Evolutionary conservation across 2,888 invertebrate genomes (phyloP).

Genomic region (Zaprionus bogoriensis): DNA sequence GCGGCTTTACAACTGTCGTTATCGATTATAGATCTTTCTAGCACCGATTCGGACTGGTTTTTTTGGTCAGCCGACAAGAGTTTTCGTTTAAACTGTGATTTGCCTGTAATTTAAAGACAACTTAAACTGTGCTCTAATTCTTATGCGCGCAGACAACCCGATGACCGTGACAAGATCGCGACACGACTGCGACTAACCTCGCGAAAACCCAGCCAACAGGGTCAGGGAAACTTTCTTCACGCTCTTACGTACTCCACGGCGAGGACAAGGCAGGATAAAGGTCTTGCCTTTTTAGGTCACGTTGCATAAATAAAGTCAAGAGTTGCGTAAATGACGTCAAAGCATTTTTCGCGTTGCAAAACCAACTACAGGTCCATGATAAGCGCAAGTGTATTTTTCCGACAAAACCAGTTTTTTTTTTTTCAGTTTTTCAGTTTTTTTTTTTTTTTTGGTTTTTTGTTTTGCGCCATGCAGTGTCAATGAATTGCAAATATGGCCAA

Average conservation of each 20-base stretch:
- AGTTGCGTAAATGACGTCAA: slow-evolving; percentile 26
- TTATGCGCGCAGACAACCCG: neutral
- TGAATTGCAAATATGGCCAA: slow-evolving; percentile 36
- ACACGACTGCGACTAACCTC: neutral
- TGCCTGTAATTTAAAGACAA: neutral
- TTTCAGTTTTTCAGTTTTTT: neutral
- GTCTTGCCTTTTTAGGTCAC: slow-evolving; percentile 17
- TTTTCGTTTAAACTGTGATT: neutral
- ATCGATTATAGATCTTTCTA: neutral
- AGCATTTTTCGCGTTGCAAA: slow-evolving; percentile 36
- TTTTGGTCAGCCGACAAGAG: too few relatives aligned
- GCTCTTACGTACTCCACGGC: too few relatives aligned
- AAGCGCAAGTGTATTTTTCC: slow-evolving; percentile 43
- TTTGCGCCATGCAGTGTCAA: slow-evolving; percentile 13
- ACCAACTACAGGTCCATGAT: slow-evolving; percentile 47
- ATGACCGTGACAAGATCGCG: neutral
- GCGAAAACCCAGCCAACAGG: neutral
- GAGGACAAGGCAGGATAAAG: neutral
- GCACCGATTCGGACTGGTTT: neutral
- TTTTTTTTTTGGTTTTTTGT: neutral
- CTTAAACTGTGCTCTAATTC: neutral
- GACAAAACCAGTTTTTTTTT: slow-evolving; percentile 38
- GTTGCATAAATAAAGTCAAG: slow-evolving; percentile 12
- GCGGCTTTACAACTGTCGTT: neutral
- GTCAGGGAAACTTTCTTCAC: neutral